Percentiles rank a stretch among this genome's conserved stretches.
These are phyloP conservation scores for Nomada fucata DNA, from an alignment of 2,888 invertebrate genomes.

Conservation along the genomic window DNA sequence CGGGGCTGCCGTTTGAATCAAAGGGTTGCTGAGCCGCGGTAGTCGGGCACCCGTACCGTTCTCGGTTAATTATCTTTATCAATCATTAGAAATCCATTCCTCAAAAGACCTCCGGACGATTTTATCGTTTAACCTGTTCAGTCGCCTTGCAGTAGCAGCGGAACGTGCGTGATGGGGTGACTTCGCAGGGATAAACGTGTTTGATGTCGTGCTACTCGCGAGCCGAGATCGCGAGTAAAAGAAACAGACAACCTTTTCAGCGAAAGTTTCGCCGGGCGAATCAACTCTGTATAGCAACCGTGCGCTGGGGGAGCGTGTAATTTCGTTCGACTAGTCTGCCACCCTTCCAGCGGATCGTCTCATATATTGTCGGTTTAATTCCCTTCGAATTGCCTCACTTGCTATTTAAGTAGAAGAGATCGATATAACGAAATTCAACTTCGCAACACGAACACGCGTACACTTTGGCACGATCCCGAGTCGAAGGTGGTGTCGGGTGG, in stretches of 20 bases:
- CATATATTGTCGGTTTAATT: neutral
- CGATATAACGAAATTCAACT: constrained; percentile 4
- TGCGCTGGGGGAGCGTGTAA: neutral
- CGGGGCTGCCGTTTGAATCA: constrained; percentile 69
- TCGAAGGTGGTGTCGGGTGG: neutral
- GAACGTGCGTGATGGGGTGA: constrained; percentile 38
- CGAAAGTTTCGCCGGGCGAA: constrained; percentile 12
- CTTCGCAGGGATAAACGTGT: constrained; percentile 44
- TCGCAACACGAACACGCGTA: neutral
- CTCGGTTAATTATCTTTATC: constrained; percentile 80
- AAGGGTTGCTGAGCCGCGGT: constrained; percentile 74
- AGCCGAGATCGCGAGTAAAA: constrained; percentile 31
- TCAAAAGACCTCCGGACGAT: constrained; percentile 68
- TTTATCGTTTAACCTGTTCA: constrained; percentile 63
- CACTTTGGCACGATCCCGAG: neutral
- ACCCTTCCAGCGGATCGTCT: neutral
- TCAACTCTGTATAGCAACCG: neutral
- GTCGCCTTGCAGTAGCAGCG: constrained; percentile 38
- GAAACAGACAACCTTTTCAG: constrained; percentile 22
- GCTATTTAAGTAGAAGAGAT: neutral
- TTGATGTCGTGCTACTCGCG: constrained; percentile 51
- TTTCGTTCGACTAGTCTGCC: neutral
- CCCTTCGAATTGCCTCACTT: neutral
- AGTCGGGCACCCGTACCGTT: constrained; percentile 56
- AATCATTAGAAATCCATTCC: constrained; percentile 79